A percentile compares a stretch with the other conserved stretches of the same genome.
These are phyloP conservation scores for Propithecus coquereli DNA, from an alignment of 2,113 vertebrate species.

Conservation along the genomic window DNA sequence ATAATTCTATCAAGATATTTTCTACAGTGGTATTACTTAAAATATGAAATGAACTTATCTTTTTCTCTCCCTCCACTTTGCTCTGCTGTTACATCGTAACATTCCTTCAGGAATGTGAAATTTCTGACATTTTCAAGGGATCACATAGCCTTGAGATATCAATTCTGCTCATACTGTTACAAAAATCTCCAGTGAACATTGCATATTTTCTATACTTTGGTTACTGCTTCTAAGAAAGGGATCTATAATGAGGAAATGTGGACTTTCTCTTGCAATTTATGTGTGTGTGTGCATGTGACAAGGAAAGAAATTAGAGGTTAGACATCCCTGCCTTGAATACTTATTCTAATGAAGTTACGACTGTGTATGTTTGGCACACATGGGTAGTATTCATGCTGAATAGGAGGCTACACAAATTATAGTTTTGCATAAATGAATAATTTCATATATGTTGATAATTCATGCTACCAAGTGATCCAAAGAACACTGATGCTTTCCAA, in stretches of 20 bases:
- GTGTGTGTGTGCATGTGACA: conserved; percentile 41
- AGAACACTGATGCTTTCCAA: conserved; percentile 41
- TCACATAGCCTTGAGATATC: not conserved
- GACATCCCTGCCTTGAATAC: not conserved
- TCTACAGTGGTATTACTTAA: not conserved
- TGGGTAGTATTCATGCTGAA: conserved; percentile 12
- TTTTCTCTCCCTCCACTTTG: not conserved
- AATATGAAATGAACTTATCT: not conserved
- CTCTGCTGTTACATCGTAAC: not conserved
- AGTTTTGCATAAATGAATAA: conserved; percentile 69
- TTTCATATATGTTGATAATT: conserved; percentile 57
- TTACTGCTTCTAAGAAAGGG: conserved; percentile 30
- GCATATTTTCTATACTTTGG: not conserved
- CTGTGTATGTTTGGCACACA: conserved; percentile 6
- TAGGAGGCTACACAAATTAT: conserved; percentile 59
- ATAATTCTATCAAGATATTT: conserved; percentile 1
- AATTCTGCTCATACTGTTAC: not conserved
- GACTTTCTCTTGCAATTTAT: conserved; percentile 26
- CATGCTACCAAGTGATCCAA: conserved; percentile 34
- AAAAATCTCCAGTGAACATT: not conserved
- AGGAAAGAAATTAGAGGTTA: conserved; percentile 49
- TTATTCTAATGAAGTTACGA: conserved; percentile 40
- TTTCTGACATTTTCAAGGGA: conserved; percentile 40
- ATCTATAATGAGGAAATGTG: conserved; percentile 4
- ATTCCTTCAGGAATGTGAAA: not conserved